Percentiles rank a stretch among this genome's conserved stretches.
Conservation (phyloP, 2,113 vertebrate genomes). For the Rhinoderma darwinii region DNA sequence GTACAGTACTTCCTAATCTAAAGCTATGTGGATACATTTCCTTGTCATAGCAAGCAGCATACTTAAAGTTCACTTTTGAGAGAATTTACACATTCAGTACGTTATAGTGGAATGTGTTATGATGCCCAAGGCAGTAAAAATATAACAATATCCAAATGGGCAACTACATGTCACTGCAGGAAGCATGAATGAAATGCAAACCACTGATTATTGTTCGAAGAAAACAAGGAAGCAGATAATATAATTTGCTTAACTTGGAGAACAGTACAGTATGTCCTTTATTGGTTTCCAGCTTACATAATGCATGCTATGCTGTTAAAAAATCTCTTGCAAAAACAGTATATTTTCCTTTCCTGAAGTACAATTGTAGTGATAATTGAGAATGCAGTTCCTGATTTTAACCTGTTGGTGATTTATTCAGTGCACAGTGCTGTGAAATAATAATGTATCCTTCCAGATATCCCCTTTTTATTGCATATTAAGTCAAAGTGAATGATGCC, state of each 20-base stretch:
- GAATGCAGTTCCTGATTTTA: not conserved
- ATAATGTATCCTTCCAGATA: not conserved
- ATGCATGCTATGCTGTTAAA: not conserved
- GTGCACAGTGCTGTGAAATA: not conserved
- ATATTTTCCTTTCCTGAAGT: conserved; percentile 16
- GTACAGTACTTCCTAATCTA: not conserved
- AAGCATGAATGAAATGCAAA: conserved; percentile 39
- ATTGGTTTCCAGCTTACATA: conserved; percentile 5
- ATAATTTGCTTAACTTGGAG: conserved; percentile 2
- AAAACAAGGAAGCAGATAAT: conserved; percentile 50
- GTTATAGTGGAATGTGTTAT: not conserved
- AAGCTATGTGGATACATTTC: not conserved
- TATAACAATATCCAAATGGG: not conserved
- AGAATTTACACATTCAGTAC: not conserved
- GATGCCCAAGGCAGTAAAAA: not conserved
- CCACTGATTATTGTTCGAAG: conserved; percentile 18
- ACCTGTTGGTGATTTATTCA: not conserved
- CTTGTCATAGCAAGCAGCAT: not conserved
- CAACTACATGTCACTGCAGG: conserved; percentile 45
- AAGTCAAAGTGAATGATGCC: not conserved
- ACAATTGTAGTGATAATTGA: not conserved
- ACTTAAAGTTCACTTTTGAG: not conserved
- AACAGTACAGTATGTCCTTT: conserved; percentile 26
- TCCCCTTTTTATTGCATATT: not conserved
- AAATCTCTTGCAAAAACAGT: not conserved